Evolutionary conservation across 2,888 invertebrate genomes (phyloP).

Genomic region (Aphelenchoides bicaudatus): DNA sequence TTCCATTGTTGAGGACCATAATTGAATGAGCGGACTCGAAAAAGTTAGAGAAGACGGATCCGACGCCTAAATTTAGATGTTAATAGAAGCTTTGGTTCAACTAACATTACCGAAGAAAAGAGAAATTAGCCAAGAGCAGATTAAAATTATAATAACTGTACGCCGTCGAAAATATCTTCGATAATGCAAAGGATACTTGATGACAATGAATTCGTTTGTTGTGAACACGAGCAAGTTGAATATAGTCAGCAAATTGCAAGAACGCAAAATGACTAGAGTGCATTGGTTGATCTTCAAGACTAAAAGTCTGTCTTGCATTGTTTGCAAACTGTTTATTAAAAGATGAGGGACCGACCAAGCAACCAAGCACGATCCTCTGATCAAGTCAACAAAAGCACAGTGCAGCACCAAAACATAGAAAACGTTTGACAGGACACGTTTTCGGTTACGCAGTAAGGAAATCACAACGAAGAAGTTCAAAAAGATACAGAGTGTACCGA

Average conservation of each 20-base stretch:
- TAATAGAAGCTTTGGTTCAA: too few species aligned
- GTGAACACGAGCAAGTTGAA: conserved; percentile 60
- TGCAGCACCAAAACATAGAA: conserved; percentile 59
- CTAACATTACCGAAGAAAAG: conserved; percentile 8
- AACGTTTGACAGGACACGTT: conserved; percentile 54
- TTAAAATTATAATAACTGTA: conserved; percentile 47
- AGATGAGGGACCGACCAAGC: conserved; percentile 44
- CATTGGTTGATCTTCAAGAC: conserved; percentile 48
- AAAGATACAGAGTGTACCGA: conserved; percentile 54
- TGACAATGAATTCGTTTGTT: conserved; percentile 56
- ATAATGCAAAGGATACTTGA: conserved; percentile 59
- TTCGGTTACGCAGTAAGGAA: conserved; percentile 45
- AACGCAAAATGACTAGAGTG: conserved; percentile 51
- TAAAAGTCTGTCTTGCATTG: conserved; percentile 37
- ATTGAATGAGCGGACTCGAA: conserved; percentile 39
- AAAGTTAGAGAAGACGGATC: conserved; percentile 41
- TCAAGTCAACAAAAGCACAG: conserved; percentile 56
- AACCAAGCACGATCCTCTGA: conserved; percentile 53
- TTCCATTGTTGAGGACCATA: conserved; percentile 34
- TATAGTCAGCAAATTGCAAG: conserved; percentile 58
- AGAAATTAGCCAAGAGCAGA: conserved; percentile 37
- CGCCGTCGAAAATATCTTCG: conserved; percentile 54
- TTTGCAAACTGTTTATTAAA: conserved; percentile 32
- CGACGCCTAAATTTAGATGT: conserved; percentile 53
- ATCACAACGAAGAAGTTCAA: conserved; percentile 56